Conservation (phyloP, 2,888 invertebrate species). For the Cabera pusaria region DNA sequence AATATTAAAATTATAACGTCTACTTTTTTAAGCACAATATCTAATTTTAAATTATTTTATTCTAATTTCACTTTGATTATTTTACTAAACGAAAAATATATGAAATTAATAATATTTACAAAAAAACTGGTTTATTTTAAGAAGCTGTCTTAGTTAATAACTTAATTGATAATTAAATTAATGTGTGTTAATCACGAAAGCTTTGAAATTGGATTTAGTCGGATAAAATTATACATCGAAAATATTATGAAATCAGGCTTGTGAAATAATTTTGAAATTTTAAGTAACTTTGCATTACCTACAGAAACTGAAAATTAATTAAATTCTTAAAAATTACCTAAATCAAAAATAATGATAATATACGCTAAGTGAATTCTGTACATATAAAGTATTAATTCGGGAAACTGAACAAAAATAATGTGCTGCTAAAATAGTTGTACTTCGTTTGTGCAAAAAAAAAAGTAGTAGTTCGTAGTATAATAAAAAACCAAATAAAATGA, state of each 20-base stretch:
- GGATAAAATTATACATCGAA: too few species aligned
- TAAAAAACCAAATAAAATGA: too few species aligned
- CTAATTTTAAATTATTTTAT: conserved; percentile 24
- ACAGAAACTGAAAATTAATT: too few species aligned
- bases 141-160: conserved; percentile 18
- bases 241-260: too few species aligned
- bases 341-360: conserved; percentile 37
- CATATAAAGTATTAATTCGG: conserved; percentile 42
- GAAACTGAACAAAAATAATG: conserved; percentile 41
- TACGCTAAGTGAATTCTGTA: conserved; percentile 51
- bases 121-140: conserved; percentile 32
- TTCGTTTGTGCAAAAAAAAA: too few species aligned
- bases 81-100: conserved; percentile 25
- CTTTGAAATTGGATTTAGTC: too few species aligned
- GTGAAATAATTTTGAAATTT: conserved; percentile 28
- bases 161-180: conserved; percentile 10
- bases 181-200: conserved; percentile 19
- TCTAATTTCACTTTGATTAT: conserved; percentile 38
- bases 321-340: conserved; percentile 27
- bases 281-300: conserved; percentile 54
- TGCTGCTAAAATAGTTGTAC: too few species aligned
- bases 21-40: conserved; percentile 24
- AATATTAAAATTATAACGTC: conserved; percentile 23
- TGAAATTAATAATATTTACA: conserved; percentile 41
- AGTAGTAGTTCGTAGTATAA: too few species aligned